Percentiles rank a stretch among this genome's conserved stretches.
These are phyloP conservation scores for Platynereis dumerilii DNA, from an alignment of 2,888 invertebrate species.

Conservation along the genomic window DNA sequence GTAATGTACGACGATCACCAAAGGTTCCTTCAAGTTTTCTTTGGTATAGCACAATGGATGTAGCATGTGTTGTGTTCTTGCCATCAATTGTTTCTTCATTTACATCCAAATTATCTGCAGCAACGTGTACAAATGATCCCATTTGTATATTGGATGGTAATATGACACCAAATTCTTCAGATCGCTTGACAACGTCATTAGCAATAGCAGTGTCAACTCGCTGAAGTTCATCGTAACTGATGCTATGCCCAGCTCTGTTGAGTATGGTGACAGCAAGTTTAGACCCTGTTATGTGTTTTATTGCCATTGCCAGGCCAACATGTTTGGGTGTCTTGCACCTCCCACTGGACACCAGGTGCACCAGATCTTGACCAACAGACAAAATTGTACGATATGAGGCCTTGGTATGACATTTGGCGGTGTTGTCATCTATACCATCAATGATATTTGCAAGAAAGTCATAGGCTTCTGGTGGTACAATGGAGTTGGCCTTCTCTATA, in stretches of 20 bases:
- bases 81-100: conserved; percentile 9
- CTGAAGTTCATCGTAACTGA: neutral
- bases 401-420: no score
- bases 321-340: conserved; percentile 1
- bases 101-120: conserved; percentile 5
- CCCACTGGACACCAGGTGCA: neutral
- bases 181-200: neutral
- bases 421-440: no score
- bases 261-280: neutral
- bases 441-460: no score
- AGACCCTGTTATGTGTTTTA: neutral
- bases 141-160: conserved; percentile 1
- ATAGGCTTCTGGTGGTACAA: no score
- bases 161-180: neutral
- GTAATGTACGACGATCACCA: no score
- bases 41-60: conserved; percentile 1
- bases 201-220: neutral
- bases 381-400: conserved; percentile 1
- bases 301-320: conserved; percentile 1
- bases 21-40: neutral
- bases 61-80: conserved; percentile 8
- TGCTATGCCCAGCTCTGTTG: neutral
- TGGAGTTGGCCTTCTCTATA: no score
- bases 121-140: neutral
- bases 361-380: neutral